Conservation (phyloP, 2,797 vertebrate species). For the Clamator glandarius region DNA sequence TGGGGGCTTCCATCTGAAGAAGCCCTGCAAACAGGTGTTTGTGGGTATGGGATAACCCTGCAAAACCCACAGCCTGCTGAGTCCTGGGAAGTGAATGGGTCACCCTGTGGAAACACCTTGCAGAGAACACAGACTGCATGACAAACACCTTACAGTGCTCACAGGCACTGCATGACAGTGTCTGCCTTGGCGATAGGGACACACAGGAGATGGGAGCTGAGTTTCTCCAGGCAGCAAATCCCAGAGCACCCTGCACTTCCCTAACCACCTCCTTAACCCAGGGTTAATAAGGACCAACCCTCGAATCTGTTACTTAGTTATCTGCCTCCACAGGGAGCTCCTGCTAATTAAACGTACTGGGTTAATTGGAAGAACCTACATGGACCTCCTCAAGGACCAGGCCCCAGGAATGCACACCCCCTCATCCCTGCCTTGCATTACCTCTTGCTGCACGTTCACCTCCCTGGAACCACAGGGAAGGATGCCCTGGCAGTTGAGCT, state of each 20-base stretch:
- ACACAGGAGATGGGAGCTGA: neutral
- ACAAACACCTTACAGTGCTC: no score
- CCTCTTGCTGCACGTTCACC: neutral
- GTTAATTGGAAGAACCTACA: constrained; percentile 19
- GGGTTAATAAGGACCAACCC: neutral
- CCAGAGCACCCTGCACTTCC: neutral
- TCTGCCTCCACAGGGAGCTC: neutral
- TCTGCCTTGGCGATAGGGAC: neutral
- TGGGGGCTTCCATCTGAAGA: neutral
- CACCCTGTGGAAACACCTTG: neutral
- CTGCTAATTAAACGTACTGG: neutral
- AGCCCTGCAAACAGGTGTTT: neutral
- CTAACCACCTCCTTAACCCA: neutral
- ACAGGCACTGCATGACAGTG: no score
- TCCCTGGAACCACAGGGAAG: neutral
- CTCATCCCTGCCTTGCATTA: neutral
- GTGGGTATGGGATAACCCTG: neutral
- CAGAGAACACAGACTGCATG: neutral
- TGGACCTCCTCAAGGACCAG: neutral
- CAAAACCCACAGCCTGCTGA: neutral
- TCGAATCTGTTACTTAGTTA: neutral
- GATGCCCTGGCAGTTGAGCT: neutral
- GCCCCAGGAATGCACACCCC: neutral
- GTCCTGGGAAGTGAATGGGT: neutral
- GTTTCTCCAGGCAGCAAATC: neutral